A percentile compares a stretch with the other conserved stretches of the same genome.
These are phyloP conservation scores for Aurelia sp. DNA, from an alignment of 30 jellyfish, hydroid and myxozoan genomes.

Conservation along the genomic window DNA sequence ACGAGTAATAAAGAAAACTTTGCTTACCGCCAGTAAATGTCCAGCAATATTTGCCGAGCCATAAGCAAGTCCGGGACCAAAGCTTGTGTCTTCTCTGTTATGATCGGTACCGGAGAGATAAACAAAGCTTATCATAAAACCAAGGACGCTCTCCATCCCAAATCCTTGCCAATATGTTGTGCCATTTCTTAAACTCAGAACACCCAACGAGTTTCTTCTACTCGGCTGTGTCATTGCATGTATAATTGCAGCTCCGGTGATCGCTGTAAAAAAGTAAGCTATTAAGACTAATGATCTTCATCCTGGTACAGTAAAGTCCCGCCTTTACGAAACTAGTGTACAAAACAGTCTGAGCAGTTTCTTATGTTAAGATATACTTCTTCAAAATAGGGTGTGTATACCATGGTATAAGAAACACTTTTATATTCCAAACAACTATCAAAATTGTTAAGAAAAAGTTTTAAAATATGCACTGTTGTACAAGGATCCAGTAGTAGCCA, in stretches of 20 bases:
- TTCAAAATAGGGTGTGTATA: too few relatives aligned
- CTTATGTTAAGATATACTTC: too few relatives aligned
- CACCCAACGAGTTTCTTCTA: conserved; percentile 58
- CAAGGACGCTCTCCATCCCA: conserved; percentile 71
- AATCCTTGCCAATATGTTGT: conserved; percentile 80
- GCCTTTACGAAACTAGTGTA: too few relatives aligned
- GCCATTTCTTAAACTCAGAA: conserved; percentile 31
- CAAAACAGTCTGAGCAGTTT: too few relatives aligned
- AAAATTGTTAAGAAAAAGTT: too few relatives aligned
- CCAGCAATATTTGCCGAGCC: conserved; percentile 62
- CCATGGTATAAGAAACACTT: too few relatives aligned
- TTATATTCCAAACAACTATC: too few relatives aligned
- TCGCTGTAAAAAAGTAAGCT: conserved; percentile 20
- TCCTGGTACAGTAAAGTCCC: too few relatives aligned
- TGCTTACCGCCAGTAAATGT: conserved; percentile 78
- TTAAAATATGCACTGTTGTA: too few relatives aligned
- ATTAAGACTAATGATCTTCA: not conserved
- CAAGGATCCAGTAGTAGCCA: too few relatives aligned
- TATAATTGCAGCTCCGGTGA: conserved; percentile 74
- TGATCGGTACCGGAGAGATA: conserved; percentile 71
- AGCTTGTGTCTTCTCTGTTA: conserved; percentile 49
- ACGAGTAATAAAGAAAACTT: too few relatives aligned
- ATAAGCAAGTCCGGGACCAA: conserved; percentile 74
- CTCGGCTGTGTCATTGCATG: conserved; percentile 68
- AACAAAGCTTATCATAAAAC: conserved; percentile 41